A percentile compares a stretch with the other conserved stretches of the same genome.
These are phyloP conservation scores for Gerris buenoi DNA, from an alignment of 1,140 invertebrate genomes.

Conservation along the genomic window DNA sequence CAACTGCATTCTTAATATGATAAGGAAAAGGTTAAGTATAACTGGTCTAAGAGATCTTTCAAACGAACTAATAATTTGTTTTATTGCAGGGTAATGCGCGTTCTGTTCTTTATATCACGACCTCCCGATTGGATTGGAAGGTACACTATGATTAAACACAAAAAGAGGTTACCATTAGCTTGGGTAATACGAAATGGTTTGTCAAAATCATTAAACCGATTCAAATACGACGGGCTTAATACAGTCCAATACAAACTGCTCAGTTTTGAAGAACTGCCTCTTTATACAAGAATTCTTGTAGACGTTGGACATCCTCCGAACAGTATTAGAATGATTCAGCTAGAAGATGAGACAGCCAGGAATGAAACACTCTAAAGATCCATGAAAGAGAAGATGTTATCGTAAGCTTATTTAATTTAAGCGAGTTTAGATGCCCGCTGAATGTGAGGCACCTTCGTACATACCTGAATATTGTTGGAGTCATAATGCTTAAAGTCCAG, in stretches of 20 bases:
- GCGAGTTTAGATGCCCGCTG: too few relatives aligned
- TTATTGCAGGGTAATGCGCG: slow-evolving; percentile 29
- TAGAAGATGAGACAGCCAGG: slow-evolving; percentile 11
- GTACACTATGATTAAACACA: slow-evolving; percentile 39
- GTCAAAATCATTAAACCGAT: slow-evolving; percentile 32
- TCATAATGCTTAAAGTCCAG: too few relatives aligned
- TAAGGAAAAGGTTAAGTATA: too few relatives aligned
- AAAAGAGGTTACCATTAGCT: slow-evolving; percentile 30
- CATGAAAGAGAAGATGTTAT: too few relatives aligned
- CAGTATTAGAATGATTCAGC: slow-evolving; percentile 29
- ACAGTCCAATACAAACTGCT: slow-evolving; percentile 32
- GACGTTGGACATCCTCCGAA: slow-evolving; percentile 34
- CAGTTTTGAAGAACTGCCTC: slow-evolving; percentile 21
- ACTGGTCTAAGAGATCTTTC: too few relatives aligned
- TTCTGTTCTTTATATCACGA: slow-evolving; percentile 30
- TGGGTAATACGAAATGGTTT: slow-evolving; percentile 31
- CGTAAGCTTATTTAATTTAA: too few relatives aligned
- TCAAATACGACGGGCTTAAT: slow-evolving; percentile 36
- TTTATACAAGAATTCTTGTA: slow-evolving; percentile 35
- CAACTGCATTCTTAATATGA: too few relatives aligned
- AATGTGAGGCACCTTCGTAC: too few relatives aligned
- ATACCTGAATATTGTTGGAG: too few relatives aligned
- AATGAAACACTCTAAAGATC: too few relatives aligned
- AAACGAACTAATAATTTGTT: too few relatives aligned
- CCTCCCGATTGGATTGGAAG: slow-evolving; percentile 32